Conservation (phyloP, 2,888 invertebrate species). For the Panopea generosa region DNA sequence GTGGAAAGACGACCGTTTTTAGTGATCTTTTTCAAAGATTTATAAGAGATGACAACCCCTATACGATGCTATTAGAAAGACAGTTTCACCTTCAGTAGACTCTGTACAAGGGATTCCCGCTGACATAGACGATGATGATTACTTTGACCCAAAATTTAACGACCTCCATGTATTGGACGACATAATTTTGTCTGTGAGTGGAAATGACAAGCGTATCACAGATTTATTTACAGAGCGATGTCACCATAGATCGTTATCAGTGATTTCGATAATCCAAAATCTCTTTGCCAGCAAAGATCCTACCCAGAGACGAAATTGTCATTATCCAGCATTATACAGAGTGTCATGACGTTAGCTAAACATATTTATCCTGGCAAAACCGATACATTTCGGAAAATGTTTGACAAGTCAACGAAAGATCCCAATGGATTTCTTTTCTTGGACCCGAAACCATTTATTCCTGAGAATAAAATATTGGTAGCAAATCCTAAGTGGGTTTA, state of each 20-base stretch:
- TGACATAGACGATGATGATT: conserved; percentile 15
- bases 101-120: conserved; percentile 21
- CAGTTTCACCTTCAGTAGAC: conserved; percentile 17
- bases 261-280: conserved; percentile 22
- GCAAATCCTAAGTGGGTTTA: too few relatives aligned
- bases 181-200: background rate
- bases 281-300: conserved; percentile 16
- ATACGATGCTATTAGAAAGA: conserved; percentile 6
- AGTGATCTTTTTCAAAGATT: too few relatives aligned
- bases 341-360: background rate
- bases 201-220: conserved; percentile 1
- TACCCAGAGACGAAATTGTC: conserved; percentile 31
- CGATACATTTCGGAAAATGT: background rate
- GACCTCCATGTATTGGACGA: conserved; percentile 20
- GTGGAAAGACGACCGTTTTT: too few relatives aligned
- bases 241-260: conserved; percentile 14
- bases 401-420: background rate
- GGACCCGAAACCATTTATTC: conserved; percentile 3
- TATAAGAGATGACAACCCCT: conserved; percentile 21
- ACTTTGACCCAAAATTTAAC: conserved; percentile 6
- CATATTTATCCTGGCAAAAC: conserved; percentile 2
- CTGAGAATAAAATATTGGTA: background rate
- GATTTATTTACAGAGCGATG: conserved; percentile 29
- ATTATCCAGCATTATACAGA: conserved; percentile 18
- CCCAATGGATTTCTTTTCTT: background rate